Base-by-base conservation (phyloP, 1,140 invertebrate genomes). In the Hypsibius dujardini region DNA sequence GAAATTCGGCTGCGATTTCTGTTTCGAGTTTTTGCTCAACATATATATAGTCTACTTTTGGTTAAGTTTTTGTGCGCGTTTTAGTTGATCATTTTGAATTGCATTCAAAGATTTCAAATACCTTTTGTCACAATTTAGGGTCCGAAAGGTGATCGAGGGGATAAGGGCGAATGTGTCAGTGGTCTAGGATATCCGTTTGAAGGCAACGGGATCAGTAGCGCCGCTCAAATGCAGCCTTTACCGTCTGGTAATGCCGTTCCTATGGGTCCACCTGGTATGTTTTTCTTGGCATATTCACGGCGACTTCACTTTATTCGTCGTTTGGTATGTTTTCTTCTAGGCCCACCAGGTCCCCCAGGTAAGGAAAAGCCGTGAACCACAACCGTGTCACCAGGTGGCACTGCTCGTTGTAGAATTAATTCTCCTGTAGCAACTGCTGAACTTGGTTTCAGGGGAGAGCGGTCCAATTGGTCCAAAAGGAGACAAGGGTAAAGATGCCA, bases 271-370 rank as follows among this genome's bases (percentile, higher is more conserved):
- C 62, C 62, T 7, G 62, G 62, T 67, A 67, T 42, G 45, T 67
- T 15, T 67, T 28, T 28, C 28, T 28, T 28, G 28, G 28, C 28
- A 28, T 28, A 28, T 28, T 28, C 28, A 28, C 28, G 28, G 28
- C 28, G 28, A 28, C 28, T 28, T 28, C 28, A 28, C 28, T 28
- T 28, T 28, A 28, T 28, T 28, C 28, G 28, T 28, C 28, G 28
- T 28, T 28, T 28, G 28, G 28, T 28, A 28, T 28, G 28, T 28
- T 28, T 28, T 28, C 28, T 73, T 1, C 88, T 90, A 28, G 91
- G 91, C 56, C 89, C 89, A 46, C 88, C 89, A 12, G 91, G 91
- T 69, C 87, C 89, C 59, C 83, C 87, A 14, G 91, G 90, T 28
- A 28, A 28, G 28, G 28, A 28, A 46, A 46, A 46, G 47, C 72